Evolutionary conservation across 2,113 vertebrate species (phyloP), one percentile per base, ranked within the genome.

Genomic region (Percina caprodes): DNA sequence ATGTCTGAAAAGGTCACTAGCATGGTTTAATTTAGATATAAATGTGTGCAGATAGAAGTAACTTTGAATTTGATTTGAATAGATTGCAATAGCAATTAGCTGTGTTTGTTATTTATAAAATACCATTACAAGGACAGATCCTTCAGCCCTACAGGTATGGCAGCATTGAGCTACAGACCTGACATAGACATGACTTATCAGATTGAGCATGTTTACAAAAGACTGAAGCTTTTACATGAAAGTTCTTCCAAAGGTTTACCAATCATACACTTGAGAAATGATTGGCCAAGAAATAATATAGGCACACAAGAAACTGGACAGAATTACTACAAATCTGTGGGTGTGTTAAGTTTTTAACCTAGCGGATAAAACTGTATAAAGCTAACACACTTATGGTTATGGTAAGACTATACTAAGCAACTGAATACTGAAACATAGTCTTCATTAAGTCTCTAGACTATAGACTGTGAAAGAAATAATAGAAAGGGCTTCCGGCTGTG

Each of bases 1-100:
- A 74, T 30, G 39, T 33, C 21, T 72, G 2, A 67, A 51, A 73
- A 72, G 62, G 46, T 62, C 45, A 54, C 10, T 74, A 62, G 18
- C 39, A 23, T 48, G n/a, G 12, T 59, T 48, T 24, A 18, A 21
- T 69, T 61, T 11, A 30, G 39, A 6, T n/a, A 2, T 45, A 16
- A 14, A 46, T 46, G 42, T 46, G 10, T 10, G 13, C 62, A 65
- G 62, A 60, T 49, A n/a, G 19, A 48, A 49, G 21, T 69, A 21
- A 61, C 63, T 54, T 60, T 55, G 23, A 55, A 18, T 48, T 39
- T 60, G 21, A 78, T 56, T 9, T 0, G 8, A 26, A 56, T 49
- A 55, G 7, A 61, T 42, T 66, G 6, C 5, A n/a, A 52, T 21
- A 23, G 33, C n/a, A 52, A 46, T 46, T 55, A 11, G 21, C 23